Evolutionary conservation across 1,140 invertebrate genomes (phyloP).

Genomic region (Piezodorus guildinii): DNA sequence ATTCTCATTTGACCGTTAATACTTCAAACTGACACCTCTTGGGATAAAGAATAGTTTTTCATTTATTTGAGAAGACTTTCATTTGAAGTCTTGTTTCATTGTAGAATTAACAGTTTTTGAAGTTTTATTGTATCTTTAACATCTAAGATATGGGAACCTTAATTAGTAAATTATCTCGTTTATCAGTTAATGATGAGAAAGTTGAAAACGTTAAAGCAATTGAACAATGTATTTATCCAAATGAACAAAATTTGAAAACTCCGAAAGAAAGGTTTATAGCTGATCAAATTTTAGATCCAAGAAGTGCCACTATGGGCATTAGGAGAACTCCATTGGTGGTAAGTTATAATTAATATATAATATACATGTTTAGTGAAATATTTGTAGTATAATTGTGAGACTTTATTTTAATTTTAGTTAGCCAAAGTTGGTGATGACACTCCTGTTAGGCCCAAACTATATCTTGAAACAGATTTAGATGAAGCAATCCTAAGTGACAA

Average conservation of each 20-base stretch:
- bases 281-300: conserved; percentile 3
- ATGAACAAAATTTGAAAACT: not conserved
- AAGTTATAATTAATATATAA: not conserved
- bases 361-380: no score
- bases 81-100: no score
- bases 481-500: not conserved
- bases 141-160: not conserved
- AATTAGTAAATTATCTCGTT: not conserved
- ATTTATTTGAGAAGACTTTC: no score
- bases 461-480: conserved; percentile 11
- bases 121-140: no score
- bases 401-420: not conserved
- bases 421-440: not conserved
- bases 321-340: conserved; percentile 4
- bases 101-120: no score
- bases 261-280: not conserved
- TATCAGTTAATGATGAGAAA: not conserved
- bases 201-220: not conserved
- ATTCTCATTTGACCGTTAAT: no score
- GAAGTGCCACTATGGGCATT: conserved; percentile 8
- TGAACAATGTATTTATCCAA: not conserved
- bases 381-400: not conserved
- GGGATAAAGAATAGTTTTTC: no score
- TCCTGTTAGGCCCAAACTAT: not conserved
- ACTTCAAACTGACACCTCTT: no score